Percentiles rank a stretch among this genome's conserved stretches.
Conservation (phyloP, 2,113 vertebrate genomes). For the Pachycephala philippinensis region DNA sequence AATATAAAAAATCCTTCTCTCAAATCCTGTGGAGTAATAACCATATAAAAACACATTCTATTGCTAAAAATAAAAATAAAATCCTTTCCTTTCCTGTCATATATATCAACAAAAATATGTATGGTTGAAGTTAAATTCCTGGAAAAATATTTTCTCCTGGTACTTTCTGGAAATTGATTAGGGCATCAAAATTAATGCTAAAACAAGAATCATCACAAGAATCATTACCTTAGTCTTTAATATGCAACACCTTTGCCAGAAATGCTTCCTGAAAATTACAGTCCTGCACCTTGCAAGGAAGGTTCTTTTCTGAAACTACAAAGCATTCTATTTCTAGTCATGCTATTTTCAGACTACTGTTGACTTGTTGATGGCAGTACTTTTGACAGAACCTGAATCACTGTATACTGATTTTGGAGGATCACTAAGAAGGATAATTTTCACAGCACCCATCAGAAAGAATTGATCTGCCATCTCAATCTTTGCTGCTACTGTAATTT, state of each 20-base stretch:
- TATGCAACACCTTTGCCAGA: background rate
- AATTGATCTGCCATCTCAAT: background rate
- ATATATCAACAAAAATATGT: background rate
- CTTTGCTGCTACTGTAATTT: background rate
- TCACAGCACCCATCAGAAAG: background rate
- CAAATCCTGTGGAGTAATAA: background rate
- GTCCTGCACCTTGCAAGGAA: background rate
- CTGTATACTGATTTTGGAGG: background rate
- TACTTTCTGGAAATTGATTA: background rate
- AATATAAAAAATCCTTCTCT: background rate
- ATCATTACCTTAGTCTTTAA: background rate
- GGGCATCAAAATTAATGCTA: background rate
- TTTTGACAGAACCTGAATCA: background rate
- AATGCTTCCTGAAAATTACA: background rate
- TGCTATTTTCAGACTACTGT: background rate
- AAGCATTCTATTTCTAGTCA: background rate
- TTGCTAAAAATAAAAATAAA: background rate
- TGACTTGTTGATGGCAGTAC: background rate
- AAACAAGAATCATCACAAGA: background rate
- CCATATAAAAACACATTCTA: background rate
- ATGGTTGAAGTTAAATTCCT: background rate
- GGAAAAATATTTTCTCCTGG: background rate
- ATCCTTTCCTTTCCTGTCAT: background rate
- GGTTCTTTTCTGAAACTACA: background rate
- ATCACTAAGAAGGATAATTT: conserved; percentile 14